Evolutionary conservation across 2,888 invertebrate genomes (phyloP).

Genomic region (Drosophila recens): DNA sequence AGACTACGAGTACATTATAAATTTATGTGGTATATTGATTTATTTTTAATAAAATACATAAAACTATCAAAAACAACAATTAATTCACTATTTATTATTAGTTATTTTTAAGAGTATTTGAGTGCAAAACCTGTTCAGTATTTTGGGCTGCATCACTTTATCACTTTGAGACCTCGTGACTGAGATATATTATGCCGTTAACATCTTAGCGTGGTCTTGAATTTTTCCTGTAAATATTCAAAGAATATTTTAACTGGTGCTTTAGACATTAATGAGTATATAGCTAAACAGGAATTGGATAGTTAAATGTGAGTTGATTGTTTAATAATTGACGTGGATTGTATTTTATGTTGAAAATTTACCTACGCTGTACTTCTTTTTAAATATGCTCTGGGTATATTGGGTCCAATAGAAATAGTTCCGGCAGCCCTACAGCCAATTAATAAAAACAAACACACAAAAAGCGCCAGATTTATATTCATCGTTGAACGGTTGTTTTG

Average conservation of each 20-base stretch:
- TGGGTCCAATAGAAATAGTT: neutral
- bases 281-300: neutral
- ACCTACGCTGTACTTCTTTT: neutral
- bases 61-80: no score
- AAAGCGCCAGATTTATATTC: neutral
- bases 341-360: neutral
- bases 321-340: neutral
- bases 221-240: neutral
- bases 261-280: neutral
- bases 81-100: neutral
- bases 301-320: neutral
- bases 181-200: neutral
- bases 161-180: neutral
- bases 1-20: neutral
- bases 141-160: neutral
- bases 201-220: neutral
- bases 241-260: neutral
- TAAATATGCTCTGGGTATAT: neutral
- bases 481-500: slow-evolving; percentile 1
- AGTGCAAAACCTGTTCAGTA: neutral
- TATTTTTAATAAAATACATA: neutral
- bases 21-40: neutral
- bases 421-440: neutral
- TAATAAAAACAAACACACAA: neutral
- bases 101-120: neutral